phyloP scores from a whole-genome alignment of 2,797 vertebrate species.

The Helicolenus hilgendorfi region DNA sequence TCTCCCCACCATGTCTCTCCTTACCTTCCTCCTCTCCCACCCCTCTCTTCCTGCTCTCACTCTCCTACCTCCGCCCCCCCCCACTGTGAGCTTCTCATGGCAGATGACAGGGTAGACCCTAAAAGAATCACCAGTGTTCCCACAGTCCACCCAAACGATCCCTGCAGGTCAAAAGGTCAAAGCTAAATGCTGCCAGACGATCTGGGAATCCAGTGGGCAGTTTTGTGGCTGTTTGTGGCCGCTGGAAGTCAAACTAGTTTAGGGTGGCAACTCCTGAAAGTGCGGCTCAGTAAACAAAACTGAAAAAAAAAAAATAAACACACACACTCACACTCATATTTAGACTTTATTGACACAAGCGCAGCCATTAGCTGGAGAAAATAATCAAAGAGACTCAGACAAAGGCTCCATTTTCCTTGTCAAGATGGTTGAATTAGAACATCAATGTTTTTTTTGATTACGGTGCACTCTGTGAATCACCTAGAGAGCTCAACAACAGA shows the following conservation, averaged over 20 bases:
- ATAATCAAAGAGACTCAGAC: conserved; percentile 50
- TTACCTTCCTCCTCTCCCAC: not conserved
- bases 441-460: conserved; percentile 26
- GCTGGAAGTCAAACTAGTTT: conserved; percentile 38
- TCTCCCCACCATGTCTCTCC: not conserved
- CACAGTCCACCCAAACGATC: conserved; percentile 40
- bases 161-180: conserved; percentile 53
- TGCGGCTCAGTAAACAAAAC: conserved; percentile 38
- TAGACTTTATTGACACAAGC: conserved; percentile 56
- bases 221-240: conserved; percentile 7
- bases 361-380: conserved; percentile 46
- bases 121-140: conserved; percentile 54
- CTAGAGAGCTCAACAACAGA: conserved; percentile 27
- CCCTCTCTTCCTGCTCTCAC: not conserved
- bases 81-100: conserved; percentile 8
- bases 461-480: conserved; percentile 16
- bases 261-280: conserved; percentile 47
- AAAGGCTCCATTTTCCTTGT: conserved; percentile 49
- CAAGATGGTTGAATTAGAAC: conserved; percentile 39
- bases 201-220: conserved; percentile 72
- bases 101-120: conserved; percentile 32
- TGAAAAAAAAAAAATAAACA: conserved; percentile 12
- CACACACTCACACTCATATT: conserved; percentile 23
- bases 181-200: conserved; percentile 62
- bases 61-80: not conserved